Evolutionary conservation across 2,888 invertebrate species (phyloP), one percentile per base, ranked within the genome.

Genomic region (Stratiomys singularior): DNA sequence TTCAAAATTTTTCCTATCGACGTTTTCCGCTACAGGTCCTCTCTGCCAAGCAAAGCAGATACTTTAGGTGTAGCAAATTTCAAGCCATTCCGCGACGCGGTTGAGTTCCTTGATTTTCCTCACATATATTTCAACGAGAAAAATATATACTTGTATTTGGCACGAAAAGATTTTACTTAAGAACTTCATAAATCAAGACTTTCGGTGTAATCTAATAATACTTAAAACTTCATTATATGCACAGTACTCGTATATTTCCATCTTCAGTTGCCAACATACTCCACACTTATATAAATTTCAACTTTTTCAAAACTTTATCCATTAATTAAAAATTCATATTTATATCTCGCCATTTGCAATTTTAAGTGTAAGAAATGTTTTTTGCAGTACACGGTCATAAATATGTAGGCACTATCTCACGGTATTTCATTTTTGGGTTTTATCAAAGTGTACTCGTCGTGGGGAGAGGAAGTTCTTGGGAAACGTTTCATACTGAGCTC

Each of bases 301-400:
- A 71, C 58, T 64, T 79, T 79, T 79, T 79, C 76, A 25, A 79
- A 79, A 79, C 79, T 79, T 79, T 79, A 79, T 79, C 79, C 79
- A 79, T 79, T 79, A 79, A 79, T 79, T 79, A 79, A 79, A 76
- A 79, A 79, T 79, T 79, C 78, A 79, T 79, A 79, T 78, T 79
- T 79, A 79, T 79, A 79, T 79, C 79, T 79, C 69, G 52, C 79
- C 79, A 79, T 79, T 79, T 79, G 76, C 77, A 79, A 78, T 79
- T 79, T 79, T 78, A 79, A 79, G 78, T 79, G 76, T 79, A 78
- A 77, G 77, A 79, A 79, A 79, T 79, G 78, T 79, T 79, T 37
- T 58, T 69, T 47, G n/a, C 74, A 67, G 46, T 76, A 76, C 77
- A 74, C 37, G 74, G 71, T 79, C 79, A 79, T 79, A 79, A 79